Percentiles rank a stretch among this genome's conserved stretches.
Evolutionary conservation across 2,113 vertebrate genomes (phyloP).

Genomic region (Alethe castanea): DNA sequence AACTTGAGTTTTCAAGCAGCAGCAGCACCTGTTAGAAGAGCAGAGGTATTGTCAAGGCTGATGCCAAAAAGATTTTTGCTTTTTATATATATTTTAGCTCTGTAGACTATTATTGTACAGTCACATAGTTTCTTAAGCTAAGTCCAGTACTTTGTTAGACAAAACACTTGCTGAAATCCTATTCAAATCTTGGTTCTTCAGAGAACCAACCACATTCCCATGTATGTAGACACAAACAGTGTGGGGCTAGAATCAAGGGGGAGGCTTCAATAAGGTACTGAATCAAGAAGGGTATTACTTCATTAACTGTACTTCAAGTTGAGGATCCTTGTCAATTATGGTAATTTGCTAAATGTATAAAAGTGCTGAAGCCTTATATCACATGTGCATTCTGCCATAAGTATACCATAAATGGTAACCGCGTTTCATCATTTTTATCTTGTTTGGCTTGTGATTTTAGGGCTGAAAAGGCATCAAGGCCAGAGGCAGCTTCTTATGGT

Average conservation of each 20-base stretch:
- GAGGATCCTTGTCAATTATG: background rate
- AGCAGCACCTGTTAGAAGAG: background rate
- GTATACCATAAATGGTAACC: background rate
- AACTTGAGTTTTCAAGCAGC: background rate
- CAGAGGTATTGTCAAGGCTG: background rate
- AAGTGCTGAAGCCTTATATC: background rate
- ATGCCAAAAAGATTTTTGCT: background rate
- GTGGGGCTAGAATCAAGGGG: background rate
- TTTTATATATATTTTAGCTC: background rate
- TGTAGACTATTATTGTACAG: background rate
- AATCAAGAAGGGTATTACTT: background rate
- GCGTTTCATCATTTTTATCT: background rate
- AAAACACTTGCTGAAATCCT: background rate
- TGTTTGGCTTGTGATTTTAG: background rate
- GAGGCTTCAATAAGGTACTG: background rate
- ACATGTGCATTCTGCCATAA: background rate
- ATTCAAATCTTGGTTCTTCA: background rate
- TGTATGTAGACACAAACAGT: background rate
- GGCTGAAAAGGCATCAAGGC: background rate
- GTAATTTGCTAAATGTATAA: background rate
- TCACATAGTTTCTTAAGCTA: background rate
- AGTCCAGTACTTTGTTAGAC: background rate
- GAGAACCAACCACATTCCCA: background rate
- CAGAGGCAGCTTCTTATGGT: background rate
- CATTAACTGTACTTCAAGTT: background rate